phyloP scores from a whole-genome alignment of 2,113 vertebrate genomes.

The Periophthalmodon schlosseri region DNA sequence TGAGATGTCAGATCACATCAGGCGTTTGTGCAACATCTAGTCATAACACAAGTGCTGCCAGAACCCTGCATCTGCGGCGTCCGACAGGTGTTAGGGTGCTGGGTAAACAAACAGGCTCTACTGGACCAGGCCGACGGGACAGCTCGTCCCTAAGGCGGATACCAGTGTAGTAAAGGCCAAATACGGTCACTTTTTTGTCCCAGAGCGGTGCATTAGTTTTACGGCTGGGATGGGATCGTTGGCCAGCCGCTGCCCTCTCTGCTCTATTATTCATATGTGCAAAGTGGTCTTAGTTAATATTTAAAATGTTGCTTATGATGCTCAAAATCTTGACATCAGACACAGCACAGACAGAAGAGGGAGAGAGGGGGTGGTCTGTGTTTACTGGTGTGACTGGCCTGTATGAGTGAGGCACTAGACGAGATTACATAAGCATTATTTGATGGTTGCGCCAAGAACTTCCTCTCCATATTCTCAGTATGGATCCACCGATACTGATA shows the following conservation, averaged over 20 bases:
- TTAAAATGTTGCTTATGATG: constrained; percentile 83
- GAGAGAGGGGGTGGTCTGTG: constrained; percentile 51
- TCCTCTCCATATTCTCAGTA: too few relatives aligned
- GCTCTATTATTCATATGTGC: constrained; percentile 83
- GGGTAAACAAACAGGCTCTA: constrained; percentile 48
- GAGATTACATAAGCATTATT: constrained; percentile 2
- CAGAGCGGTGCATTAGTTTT: constrained; percentile 82
- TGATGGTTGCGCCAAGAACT: not conserved
- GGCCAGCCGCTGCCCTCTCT: constrained; percentile 73
- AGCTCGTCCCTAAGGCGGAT: constrained; percentile 37
- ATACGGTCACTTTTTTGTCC: constrained; percentile 54
- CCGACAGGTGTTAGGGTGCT: constrained; percentile 54
- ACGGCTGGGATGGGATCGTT: constrained; percentile 73
- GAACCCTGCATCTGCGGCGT: constrained; percentile 61
- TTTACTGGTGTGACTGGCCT: constrained; percentile 41
- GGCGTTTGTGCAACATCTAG: constrained; percentile 64
- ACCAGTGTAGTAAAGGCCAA: constrained; percentile 41
- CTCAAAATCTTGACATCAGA: constrained; percentile 70
- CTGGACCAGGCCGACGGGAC: constrained; percentile 30
- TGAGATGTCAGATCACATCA: constrained; percentile 70
- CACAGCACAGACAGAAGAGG: constrained; percentile 50
- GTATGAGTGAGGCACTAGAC: constrained; percentile 35
- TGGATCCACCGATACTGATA: not conserved
- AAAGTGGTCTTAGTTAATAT: constrained; percentile 87
- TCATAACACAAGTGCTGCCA: constrained; percentile 64